Conservation (phyloP, 2,113 vertebrate species). For the Psittacara wagleri region DNA sequence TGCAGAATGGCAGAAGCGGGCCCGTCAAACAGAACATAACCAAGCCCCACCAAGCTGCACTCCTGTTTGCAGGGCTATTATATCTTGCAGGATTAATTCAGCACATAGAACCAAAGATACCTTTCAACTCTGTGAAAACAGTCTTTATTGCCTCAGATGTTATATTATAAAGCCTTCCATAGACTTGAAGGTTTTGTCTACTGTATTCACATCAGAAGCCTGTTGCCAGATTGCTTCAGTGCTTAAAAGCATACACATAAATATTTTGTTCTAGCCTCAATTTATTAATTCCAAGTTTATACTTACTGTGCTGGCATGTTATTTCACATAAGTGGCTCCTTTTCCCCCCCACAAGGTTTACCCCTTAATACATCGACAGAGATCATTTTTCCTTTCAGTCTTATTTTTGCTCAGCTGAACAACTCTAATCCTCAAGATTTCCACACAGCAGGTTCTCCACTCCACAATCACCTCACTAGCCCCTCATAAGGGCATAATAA, state of each 20-base stretch:
- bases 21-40: neutral
- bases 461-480: neutral
- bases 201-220: neutral
- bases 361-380: neutral
- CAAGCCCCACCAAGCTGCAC: neutral
- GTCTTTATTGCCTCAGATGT: neutral
- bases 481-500: neutral
- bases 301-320: neutral
- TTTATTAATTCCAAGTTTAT: neutral
- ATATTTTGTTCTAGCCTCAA: neutral
- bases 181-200: neutral
- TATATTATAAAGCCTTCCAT: neutral
- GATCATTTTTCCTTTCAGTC: neutral
- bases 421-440: neutral
- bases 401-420: neutral
- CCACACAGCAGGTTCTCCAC: neutral
- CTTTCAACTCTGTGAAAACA: neutral
- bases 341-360: neutral
- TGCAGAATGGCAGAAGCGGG: neutral
- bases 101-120: neutral
- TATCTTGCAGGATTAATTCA: neutral
- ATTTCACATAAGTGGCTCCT: neutral
- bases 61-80: neutral
- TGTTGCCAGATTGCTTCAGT: neutral
- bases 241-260: neutral